phyloP scores from a whole-genome alignment of 2,113 vertebrate species.

The Channa argus region DNA sequence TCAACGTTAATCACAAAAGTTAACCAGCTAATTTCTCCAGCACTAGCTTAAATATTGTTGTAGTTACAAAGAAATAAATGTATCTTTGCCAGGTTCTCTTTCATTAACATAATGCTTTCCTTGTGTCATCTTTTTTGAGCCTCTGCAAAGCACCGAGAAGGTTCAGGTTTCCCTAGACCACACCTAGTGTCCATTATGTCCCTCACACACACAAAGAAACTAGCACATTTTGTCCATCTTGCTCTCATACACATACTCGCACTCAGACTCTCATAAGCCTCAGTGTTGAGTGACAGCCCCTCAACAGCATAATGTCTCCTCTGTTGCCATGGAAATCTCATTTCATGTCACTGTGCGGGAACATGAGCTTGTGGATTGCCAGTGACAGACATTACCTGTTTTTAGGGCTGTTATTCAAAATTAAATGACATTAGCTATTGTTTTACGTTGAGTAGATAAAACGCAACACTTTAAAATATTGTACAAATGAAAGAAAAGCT shows the following conservation, averaged over 20 bases:
- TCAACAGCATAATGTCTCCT: conserved; percentile 64
- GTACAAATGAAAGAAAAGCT: too few species aligned
- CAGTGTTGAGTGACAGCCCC: conserved; percentile 67
- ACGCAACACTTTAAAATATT: too few species aligned
- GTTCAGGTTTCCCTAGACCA: conserved; percentile 69
- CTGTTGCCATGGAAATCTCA: conserved; percentile 64
- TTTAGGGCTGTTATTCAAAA: not conserved
- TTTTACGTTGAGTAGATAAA: too few species aligned
- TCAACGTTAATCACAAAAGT: too few species aligned
- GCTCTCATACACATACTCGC: conserved; percentile 29
- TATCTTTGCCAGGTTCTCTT: too few species aligned
- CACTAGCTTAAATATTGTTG: too few species aligned
- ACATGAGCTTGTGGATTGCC: conserved; percentile 51
- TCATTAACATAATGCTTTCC: conserved; percentile 9
- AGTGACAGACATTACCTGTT: conserved; percentile 7
- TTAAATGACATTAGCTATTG: too few species aligned
- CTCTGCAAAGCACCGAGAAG: conserved; percentile 50
- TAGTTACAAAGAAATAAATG: too few species aligned
- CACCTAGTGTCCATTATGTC: conserved; percentile 48
- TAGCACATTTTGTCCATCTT: conserved; percentile 15
- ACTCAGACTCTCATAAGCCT: conserved; percentile 53
- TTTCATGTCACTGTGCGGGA: conserved; percentile 55
- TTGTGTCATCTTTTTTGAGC: conserved; percentile 13
- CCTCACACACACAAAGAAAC: conserved; percentile 52
- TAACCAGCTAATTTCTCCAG: too few species aligned